phyloP scores from a whole-genome alignment of 2,797 vertebrate species.

The Cuniculus paca region DNA sequence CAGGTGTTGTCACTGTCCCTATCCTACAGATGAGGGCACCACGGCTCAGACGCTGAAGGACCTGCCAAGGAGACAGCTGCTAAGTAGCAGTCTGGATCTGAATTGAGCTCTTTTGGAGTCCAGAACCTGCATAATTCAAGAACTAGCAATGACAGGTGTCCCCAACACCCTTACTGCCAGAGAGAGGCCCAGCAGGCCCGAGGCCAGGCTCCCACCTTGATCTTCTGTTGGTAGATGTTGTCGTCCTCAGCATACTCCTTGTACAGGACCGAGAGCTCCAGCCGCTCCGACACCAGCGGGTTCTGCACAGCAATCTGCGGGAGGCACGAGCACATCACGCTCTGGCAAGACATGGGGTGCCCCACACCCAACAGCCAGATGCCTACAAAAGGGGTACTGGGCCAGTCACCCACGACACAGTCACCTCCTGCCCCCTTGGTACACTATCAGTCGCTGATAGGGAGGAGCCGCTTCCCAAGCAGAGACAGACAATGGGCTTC shows the following conservation, averaged over 20 bases:
- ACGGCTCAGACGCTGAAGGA: not conserved
- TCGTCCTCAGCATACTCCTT: conserved; percentile 95
- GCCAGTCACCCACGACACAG: not conserved
- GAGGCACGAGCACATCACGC: not conserved
- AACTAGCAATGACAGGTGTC: not conserved
- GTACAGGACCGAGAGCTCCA: conserved; percentile 94
- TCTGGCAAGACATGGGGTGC: not conserved
- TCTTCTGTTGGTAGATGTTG: conserved; percentile 96
- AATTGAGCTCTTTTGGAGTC: not conserved
- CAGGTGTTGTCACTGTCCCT: not conserved
- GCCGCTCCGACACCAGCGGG: conserved; percentile 95
- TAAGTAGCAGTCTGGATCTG: not conserved
- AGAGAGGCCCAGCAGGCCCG: not conserved
- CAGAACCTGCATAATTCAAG: not conserved
- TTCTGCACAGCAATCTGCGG: conserved; percentile 96
- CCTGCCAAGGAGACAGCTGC: conserved; percentile 14
- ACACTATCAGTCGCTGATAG: not conserved
- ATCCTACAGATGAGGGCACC: not conserved
- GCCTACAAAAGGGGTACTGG: not conserved
- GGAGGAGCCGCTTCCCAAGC: not conserved
- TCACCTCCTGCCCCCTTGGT: not conserved
- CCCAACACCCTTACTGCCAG: not conserved
- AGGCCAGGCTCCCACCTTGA: conserved; percentile 90
- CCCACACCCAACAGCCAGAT: not conserved
- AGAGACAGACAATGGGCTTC: not conserved